A percentile compares a stretch with the other conserved stretches of the same genome.
Conservation (phyloP, 2,888 invertebrate species). For the Cheilosia pagana region DNA sequence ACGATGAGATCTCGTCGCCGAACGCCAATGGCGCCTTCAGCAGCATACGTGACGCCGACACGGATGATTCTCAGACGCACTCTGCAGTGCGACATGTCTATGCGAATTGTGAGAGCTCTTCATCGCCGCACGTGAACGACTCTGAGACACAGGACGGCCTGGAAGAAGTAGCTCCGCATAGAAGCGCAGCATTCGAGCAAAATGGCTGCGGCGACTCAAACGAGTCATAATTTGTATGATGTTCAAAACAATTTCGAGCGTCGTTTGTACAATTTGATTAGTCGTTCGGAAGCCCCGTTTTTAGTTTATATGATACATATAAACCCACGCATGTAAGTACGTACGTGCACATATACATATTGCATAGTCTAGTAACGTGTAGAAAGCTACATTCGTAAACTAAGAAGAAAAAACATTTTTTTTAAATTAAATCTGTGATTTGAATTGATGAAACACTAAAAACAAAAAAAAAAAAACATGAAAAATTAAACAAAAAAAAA, state of each 20-base stretch:
- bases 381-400: constrained; percentile 58
- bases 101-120: constrained; percentile 82
- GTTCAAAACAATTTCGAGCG: constrained; percentile 1
- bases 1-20: constrained; percentile 82
- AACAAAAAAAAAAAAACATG: constrained; percentile 1
- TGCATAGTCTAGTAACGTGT: constrained; percentile 58
- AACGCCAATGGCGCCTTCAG: constrained; percentile 83
- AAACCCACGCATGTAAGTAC: constrained; percentile 15
- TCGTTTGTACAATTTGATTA: constrained; percentile 5
- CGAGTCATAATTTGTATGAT: constrained; percentile 57
- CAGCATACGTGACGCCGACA: constrained; percentile 82
- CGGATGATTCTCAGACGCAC: constrained; percentile 82
- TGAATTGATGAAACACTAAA: constrained; percentile 68
- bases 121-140: constrained; percentile 81
- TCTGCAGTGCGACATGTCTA: constrained; percentile 81
- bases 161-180: constrained; percentile 35
- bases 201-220: constrained; percentile 69
- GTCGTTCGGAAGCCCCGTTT: constrained; percentile 1
- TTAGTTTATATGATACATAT: constrained; percentile 19
- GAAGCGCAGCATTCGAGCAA: constrained; percentile 43
- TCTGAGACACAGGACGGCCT: constrained; percentile 77
- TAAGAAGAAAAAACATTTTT: constrained; percentile 34
- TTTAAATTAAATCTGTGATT: constrained; percentile 75
- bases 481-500: constrained; percentile 49
- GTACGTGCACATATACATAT: constrained; percentile 49